Base-by-base conservation (phyloP, 1,140 invertebrate genomes). In the Papilio aristodemus region DNA sequence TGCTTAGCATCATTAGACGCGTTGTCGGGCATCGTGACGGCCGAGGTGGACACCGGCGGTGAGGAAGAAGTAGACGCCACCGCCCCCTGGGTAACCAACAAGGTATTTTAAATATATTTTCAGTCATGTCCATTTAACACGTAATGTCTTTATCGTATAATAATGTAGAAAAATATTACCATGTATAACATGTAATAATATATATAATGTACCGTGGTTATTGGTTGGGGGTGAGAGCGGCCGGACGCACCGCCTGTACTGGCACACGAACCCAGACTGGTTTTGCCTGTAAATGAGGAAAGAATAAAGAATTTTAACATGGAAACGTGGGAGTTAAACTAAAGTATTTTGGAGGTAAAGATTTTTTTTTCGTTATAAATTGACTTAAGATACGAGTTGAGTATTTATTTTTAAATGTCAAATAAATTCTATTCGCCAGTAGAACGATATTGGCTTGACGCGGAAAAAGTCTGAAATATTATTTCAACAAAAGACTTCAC, bases 211-310 rank as follows among this genome's bases (percentile, higher is more conserved):
- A 92, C 90, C 87, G 89, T 89, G 81, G 86, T 88, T 86, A 87
- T 60, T 19, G 86, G 81, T 74, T 90, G 85, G 72, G 85, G 84
- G 83, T 91, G 87, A 63, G 89, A 86, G 75, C 84, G 84, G 83
- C 88, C 84, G 80, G 89, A 87, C 81, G 89, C 88, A 84, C 87
- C 91, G 81, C 91, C 91, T 81, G 89, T 88, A 72, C 91, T 92
- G 68, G 91, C 91, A 84, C 91, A 92, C 72, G 91, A 92, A 92
- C 90, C 90, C 91, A 92, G 91, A 75, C 88, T 92, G 91, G 80
- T 88, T 91, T 92, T 92, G 75, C 91, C 91, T 92, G 72, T 57
- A 62, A 75, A 13, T 50, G 66, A 46, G 17, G 19, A 13, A 46
- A 41, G 41, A 8, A 63, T 32, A 32, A 32, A 32, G 6, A 32